A percentile compares a stretch with the other conserved stretches of the same genome.
Evolutionary conservation across 2,888 invertebrate genomes (phyloP).

Genomic region (Apotomis turbidana): DNA sequence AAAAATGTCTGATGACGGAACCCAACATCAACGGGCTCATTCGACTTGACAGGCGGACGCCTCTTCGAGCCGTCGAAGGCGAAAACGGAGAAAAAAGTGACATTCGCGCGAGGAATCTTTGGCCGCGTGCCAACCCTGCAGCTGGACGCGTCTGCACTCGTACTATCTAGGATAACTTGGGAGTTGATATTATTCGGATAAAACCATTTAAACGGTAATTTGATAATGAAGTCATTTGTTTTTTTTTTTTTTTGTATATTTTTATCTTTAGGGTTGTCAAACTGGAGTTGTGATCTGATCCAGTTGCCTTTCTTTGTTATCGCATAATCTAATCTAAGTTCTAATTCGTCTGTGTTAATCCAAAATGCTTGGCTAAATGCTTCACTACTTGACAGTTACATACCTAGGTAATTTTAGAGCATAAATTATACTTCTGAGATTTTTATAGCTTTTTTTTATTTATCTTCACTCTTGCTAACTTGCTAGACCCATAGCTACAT

Average conservation of each 20-base stretch:
- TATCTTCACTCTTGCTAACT: no score
- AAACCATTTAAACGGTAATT: background rate
- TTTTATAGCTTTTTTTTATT: no score
- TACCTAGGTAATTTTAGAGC: no score
- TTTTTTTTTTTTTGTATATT: background rate
- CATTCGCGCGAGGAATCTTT: constrained; percentile 66
- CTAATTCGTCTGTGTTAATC: no score
- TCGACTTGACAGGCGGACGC: constrained; percentile 29
- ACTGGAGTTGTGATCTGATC: no score
- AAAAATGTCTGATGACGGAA: constrained; percentile 9
- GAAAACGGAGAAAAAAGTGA: constrained; percentile 68
- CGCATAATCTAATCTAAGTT: no score
- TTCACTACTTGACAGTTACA: no score
- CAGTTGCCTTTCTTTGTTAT: no score
- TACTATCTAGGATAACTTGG: constrained; percentile 16
- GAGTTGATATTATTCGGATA: constrained; percentile 5
- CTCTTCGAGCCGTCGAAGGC: constrained; percentile 56
- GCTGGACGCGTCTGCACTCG: constrained; percentile 49
- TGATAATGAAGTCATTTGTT: background rate
- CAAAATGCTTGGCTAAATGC: no score
- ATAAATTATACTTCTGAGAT: no score
- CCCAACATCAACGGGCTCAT: constrained; percentile 14
- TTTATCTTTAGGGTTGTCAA: no score
- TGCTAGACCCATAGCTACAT: no score
- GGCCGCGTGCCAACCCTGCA: constrained; percentile 66